Evolutionary conservation across 2,113 vertebrate species (phyloP).

Genomic region (Toxotes jaculatrix): DNA sequence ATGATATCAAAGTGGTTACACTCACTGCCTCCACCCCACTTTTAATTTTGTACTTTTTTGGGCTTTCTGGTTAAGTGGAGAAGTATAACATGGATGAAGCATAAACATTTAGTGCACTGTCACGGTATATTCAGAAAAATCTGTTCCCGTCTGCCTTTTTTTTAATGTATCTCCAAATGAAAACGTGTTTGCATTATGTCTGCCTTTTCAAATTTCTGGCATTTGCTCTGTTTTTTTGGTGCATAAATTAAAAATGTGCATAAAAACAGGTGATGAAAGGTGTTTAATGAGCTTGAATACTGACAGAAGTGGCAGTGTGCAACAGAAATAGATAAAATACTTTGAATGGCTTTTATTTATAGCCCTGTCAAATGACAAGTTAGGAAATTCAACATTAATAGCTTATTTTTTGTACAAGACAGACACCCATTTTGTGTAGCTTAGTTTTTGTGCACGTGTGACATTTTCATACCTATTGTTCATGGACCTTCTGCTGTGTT

Average conservation of each 20-base stretch:
- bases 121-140: not conserved
- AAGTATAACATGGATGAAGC: not conserved
- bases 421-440: not conserved
- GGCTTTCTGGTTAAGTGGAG: not conserved
- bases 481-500: conserved; percentile 81
- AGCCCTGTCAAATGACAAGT: not conserved
- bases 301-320: not conserved
- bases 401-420: not conserved
- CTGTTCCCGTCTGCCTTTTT: not conserved
- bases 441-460: not conserved
- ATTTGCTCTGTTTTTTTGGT: not conserved
- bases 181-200: not conserved
- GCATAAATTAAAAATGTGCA: not conserved
- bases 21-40: not conserved
- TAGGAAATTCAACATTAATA: not conserved
- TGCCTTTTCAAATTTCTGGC: not conserved
- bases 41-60: not conserved
- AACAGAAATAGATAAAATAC: not conserved
- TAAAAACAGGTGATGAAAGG: not conserved
- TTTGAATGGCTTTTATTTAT: not conserved
- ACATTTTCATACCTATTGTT: conserved; percentile 84
- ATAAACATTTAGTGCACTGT: too few species aligned
- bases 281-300: not conserved
- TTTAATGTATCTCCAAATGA: too few species aligned
- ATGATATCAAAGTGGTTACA: not conserved